These are phyloP conservation scores for Ptychadena robeensis DNA, from an alignment of 2,797 vertebrate genomes.

Conservation along the genomic window DNA sequence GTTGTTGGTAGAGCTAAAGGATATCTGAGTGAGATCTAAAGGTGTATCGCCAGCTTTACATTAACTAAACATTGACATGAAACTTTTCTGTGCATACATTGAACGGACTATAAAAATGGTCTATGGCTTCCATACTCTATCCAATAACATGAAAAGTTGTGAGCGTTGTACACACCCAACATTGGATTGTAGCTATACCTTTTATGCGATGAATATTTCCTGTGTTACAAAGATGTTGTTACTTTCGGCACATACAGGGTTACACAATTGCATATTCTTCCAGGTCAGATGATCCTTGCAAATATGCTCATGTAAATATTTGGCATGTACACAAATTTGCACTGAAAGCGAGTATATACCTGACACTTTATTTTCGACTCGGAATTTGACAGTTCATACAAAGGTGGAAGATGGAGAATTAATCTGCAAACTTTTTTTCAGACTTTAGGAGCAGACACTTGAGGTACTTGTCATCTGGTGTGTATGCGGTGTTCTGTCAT, in stretches of 20 bases:
- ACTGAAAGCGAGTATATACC: neutral
- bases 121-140: no score
- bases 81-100: no score
- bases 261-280: neutral
- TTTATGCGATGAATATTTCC: no score
- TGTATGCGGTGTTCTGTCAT: slow-evolving; percentile 61
- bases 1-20: no score
- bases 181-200: no score
- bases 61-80: no score
- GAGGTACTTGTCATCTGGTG: slow-evolving; percentile 20
- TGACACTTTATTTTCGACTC: neutral
- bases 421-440: neutral
- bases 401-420: neutral
- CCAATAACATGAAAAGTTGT: no score
- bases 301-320: slow-evolving; percentile 22
- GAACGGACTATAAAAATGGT: no score
- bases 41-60: no score
- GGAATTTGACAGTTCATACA: neutral
- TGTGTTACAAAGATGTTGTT: no score
- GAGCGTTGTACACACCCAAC: no score
- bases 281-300: slow-evolving; percentile 20
- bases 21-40: no score
- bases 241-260: neutral
- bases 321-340: slow-evolving; percentile 8
- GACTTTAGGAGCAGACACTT: slow-evolving; percentile 25